A percentile compares a stretch with the other conserved stretches of the same genome.
Conservation (phyloP, 2,113 vertebrate genomes). For the Probosciger aterrimus region DNA sequence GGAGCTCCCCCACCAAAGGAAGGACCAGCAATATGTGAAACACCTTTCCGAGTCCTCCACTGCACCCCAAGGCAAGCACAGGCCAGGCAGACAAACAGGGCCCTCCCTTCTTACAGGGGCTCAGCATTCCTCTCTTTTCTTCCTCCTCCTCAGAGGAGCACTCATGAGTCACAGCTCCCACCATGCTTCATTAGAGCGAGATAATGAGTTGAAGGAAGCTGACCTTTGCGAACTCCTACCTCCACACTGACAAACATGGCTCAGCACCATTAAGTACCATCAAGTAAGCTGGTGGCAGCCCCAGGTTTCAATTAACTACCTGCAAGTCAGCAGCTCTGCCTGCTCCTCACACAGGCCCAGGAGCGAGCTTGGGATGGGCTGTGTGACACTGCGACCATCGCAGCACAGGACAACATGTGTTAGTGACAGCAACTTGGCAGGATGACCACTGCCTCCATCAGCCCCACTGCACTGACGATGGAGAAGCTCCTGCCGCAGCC, state of each 20-base stretch:
- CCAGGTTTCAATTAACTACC: neutral
- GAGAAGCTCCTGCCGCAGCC: neutral
- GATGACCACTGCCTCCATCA: neutral
- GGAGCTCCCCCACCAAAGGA: neutral
- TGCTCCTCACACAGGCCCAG: neutral
- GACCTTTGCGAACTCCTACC: neutral
- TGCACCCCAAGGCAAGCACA: neutral
- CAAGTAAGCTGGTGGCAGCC: neutral
- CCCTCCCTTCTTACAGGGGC: neutral
- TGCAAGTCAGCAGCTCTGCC: neutral
- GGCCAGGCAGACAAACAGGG: neutral
- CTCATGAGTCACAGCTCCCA: neutral
- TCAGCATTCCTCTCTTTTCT: neutral
- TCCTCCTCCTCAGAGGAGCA: neutral
- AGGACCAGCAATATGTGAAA: neutral
- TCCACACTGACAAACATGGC: neutral
- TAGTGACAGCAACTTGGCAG: neutral
- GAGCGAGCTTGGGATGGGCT: neutral
- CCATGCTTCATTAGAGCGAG: neutral
- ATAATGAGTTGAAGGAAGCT: neutral
- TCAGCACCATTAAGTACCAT: neutral
- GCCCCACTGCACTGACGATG: fast-evolving
- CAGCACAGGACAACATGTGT: neutral
- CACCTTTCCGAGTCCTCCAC: neutral
- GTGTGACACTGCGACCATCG: neutral